Conservation (phyloP, 2,797 vertebrate genomes). For the Chaunax sp. region DNA sequence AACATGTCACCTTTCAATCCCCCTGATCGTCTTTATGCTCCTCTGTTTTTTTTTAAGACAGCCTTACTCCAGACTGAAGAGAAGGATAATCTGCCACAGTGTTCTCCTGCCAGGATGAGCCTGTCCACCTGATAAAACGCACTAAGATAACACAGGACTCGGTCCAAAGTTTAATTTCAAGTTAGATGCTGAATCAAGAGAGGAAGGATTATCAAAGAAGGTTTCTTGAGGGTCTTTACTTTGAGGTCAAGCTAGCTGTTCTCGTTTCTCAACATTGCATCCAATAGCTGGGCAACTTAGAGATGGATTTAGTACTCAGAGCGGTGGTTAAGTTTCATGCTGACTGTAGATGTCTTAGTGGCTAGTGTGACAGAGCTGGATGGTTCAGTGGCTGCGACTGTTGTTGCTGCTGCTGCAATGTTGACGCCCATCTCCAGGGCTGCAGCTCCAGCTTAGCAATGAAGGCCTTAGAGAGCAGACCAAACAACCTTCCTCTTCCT, state of each 20-base stretch:
- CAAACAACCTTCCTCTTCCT: constrained; percentile 62
- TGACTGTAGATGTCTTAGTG: constrained; percentile 70
- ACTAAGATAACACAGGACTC: constrained; percentile 52
- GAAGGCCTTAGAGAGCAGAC: constrained; percentile 77
- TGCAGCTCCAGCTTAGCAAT: constrained; percentile 47
- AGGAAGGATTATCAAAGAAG: constrained; percentile 48
- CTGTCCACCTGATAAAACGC: constrained; percentile 62
- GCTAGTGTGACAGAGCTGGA: constrained; percentile 53
- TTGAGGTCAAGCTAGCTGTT: constrained; percentile 41
- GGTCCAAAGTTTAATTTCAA: constrained; percentile 52
- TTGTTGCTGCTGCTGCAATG: constrained; percentile 51
- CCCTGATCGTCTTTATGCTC: constrained; percentile 35
- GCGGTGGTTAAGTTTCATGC: constrained; percentile 58
- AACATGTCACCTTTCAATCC: constrained; percentile 34
- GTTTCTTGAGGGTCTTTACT: constrained; percentile 42
- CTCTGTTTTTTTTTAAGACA: constrained; percentile 30
- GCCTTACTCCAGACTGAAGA: constrained; percentile 45
- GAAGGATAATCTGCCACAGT: constrained; percentile 63
- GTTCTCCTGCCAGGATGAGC: constrained; percentile 60
- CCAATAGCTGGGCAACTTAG: constrained; percentile 42
- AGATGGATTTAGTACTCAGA: constrained; percentile 61
- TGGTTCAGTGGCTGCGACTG: constrained; percentile 45
- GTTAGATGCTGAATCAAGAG: constrained; percentile 39
- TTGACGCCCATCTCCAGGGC: constrained; percentile 42
- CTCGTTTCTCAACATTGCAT: constrained; percentile 46